Evolutionary conservation across 2,888 invertebrate species (phyloP).

Genomic region (Acronicta alni): DNA sequence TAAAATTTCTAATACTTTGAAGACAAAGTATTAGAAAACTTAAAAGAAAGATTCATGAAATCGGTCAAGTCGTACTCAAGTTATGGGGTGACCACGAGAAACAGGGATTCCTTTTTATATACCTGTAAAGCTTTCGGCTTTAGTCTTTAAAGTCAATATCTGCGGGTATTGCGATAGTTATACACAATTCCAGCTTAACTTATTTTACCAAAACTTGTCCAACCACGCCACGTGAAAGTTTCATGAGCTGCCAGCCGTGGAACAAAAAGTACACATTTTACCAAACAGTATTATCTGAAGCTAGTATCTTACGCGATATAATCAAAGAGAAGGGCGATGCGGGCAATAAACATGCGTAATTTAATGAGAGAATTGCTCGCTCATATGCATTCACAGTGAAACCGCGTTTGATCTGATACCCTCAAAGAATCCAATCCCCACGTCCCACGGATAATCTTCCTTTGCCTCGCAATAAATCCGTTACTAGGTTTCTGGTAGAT

Average conservation of each 20-base stretch:
- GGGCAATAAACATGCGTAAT: constrained; percentile 32
- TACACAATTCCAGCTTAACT: constrained; percentile 16
- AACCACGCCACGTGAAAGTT: constrained; percentile 22
- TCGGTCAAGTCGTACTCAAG: too few species aligned
- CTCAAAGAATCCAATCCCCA: constrained; percentile 28
- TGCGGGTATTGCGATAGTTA: background rate
- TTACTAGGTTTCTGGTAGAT: constrained; percentile 7
- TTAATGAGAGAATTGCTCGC: constrained; percentile 22
- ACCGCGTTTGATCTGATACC: constrained; percentile 36
- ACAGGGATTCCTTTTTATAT: too few species aligned
- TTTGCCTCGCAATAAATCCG: constrained; percentile 18
- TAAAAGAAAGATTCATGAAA: too few species aligned
- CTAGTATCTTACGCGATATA: constrained; percentile 24
- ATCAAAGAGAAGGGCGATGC: constrained; percentile 32
- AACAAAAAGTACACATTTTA: constrained; percentile 7
- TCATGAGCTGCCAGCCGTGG: constrained; percentile 9
- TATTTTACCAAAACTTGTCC: constrained; percentile 12
- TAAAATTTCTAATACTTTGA: too few species aligned
- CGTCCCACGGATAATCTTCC: constrained; percentile 21
- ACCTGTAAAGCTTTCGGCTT: too few species aligned
- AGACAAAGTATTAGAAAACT: too few species aligned
- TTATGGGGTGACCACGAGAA: too few species aligned
- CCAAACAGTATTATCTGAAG: constrained; percentile 28
- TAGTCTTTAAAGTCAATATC: background rate
- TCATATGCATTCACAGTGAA: constrained; percentile 37